A percentile compares a stretch with the other conserved stretches of the same genome.
These are phyloP conservation scores for Eupithecia tripunctaria DNA, from an alignment of 2,888 invertebrate species.

Conservation along the genomic window DNA sequence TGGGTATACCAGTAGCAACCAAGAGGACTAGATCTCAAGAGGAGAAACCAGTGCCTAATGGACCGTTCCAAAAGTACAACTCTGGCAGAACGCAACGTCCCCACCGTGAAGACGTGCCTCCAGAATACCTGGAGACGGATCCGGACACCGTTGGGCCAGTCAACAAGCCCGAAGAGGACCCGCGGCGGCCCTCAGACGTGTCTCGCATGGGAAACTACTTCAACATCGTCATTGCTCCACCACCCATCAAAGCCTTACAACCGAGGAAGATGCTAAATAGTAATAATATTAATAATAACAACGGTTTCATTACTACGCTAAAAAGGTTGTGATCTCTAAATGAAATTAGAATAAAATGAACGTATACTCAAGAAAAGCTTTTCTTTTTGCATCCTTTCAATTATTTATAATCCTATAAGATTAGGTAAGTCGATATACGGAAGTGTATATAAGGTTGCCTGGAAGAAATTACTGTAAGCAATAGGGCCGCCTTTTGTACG, in stretches of 20 bases:
- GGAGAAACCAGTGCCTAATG: conserved; percentile 46
- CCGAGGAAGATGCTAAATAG: conserved; percentile 69
- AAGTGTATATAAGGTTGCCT: too few species aligned
- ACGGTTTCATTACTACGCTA: conserved; percentile 48
- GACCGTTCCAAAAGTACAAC: conserved; percentile 25
- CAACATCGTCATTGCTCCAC: conserved; percentile 79
- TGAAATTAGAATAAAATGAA: not conserved
- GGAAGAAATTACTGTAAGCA: too few species aligned
- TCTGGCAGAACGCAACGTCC: conserved; percentile 42
- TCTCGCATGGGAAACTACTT: conserved; percentile 81
- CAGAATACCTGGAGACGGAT: conserved; percentile 57
- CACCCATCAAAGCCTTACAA: conserved; percentile 75
- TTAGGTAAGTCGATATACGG: not conserved
- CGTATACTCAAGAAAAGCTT: not conserved
- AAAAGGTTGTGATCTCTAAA: conserved; percentile 47
- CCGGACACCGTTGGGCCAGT: conserved; percentile 28
- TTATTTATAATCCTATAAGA: not conserved
- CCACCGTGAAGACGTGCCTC: conserved; percentile 54
- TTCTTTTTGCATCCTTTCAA: not conserved
- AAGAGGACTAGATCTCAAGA: conserved; percentile 49
- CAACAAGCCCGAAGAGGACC: conserved; percentile 57
- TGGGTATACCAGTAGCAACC: conserved; percentile 77
- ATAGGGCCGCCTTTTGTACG: too few species aligned
- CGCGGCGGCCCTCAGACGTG: conserved; percentile 65
- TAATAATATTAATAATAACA: conserved; percentile 52